Conservation (phyloP, 2,888 invertebrate genomes). For the Argyresthia goedartella region DNA sequence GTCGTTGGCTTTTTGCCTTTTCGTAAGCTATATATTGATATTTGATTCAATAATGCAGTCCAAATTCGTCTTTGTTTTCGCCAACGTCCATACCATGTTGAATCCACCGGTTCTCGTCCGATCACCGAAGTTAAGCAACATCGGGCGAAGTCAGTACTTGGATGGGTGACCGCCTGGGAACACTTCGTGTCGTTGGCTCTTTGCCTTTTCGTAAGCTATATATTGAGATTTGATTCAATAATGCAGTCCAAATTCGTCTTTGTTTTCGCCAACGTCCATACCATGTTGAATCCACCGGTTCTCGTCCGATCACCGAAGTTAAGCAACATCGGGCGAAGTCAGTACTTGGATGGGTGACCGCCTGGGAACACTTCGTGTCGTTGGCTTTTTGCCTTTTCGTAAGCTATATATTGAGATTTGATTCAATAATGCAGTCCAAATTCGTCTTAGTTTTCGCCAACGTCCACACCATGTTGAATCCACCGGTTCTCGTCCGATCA, state of each 20-base stretch:
- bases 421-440: no score
- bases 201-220: no score
- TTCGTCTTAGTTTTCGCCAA: no score
- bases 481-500: constrained; percentile 17
- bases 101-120: constrained; percentile 17
- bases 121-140: constrained; percentile 25
- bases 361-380: constrained; percentile 20
- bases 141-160: constrained; percentile 44
- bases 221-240: no score
- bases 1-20: no score
- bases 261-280: constrained; percentile 12
- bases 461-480: constrained; percentile 16
- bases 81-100: constrained; percentile 16
- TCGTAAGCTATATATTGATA: no score
- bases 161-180: constrained; percentile 45
- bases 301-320: constrained; percentile 17
- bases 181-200: no score
- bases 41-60: no score
- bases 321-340: constrained; percentile 38
- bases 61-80: no score
- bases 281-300: constrained; percentile 18
- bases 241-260: no score
- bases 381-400: no score
- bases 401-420: no score
- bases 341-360: constrained; percentile 50